A percentile compares a stretch with the other conserved stretches of the same genome.
Evolutionary conservation across 2,888 invertebrate species (phyloP).

Genomic region (Acanthoscelides obtectus): DNA sequence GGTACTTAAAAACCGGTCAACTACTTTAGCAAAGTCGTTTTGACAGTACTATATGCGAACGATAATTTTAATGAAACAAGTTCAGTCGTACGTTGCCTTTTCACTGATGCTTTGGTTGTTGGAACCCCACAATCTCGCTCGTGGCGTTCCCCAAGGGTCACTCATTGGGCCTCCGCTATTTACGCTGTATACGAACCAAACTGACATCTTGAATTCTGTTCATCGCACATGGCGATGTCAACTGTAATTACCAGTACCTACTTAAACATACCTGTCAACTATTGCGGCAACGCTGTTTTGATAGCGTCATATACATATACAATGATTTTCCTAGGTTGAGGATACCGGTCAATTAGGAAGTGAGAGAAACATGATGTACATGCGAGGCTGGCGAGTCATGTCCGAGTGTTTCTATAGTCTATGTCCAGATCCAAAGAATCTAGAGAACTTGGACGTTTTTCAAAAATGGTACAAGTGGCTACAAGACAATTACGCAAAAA

Average conservation of each 20-base stretch:
- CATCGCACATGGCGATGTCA: constrained; percentile 52
- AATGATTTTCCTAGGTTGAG: constrained; percentile 71
- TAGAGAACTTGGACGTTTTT: constrained; percentile 75
- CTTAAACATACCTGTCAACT: constrained; percentile 86
- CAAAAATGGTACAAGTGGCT: constrained; percentile 73
- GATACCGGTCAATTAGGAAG: constrained; percentile 71
- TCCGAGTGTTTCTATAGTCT: constrained; percentile 76
- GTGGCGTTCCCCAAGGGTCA: no score
- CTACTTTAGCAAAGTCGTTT: no score
- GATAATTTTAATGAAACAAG: no score
- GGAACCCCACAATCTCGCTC: no score
- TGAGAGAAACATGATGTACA: constrained; percentile 88
- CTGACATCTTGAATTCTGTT: no score
- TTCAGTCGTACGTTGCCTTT: no score
- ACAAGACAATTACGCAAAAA: constrained; percentile 53
- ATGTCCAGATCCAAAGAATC: constrained; percentile 85
- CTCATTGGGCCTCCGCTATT: no score
- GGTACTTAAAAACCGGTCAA: no score
- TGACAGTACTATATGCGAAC: no score
- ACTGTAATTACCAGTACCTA: constrained; percentile 70
- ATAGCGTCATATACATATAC: constrained; percentile 75
- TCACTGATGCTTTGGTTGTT: no score
- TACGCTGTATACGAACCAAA: no score
- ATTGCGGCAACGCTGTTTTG: constrained; percentile 73
- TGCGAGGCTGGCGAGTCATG: constrained; percentile 81